Evolutionary conservation across 2,888 invertebrate genomes (phyloP), one percentile per base, ranked within the genome.

Genomic region (Spialia ferax): DNA sequence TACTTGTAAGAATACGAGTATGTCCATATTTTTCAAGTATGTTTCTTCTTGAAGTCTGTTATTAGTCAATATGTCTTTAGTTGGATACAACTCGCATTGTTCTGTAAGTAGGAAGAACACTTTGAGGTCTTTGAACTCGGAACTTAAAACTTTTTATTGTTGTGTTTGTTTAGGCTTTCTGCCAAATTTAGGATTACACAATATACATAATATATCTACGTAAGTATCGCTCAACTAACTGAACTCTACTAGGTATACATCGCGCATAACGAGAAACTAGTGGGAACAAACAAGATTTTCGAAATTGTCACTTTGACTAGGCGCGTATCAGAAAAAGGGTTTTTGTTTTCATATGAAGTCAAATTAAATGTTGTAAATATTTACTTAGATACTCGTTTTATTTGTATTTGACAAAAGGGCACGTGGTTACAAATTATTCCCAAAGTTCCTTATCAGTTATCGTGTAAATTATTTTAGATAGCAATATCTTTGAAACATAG

Each of bases 401-500:
- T 22, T 48, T 22, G 10, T 20, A 48, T 48, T 48, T n/a, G n/a
- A 18, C 7, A 48, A 64, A 50, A 59, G 23, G 65, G 18, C 65
- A 65, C 64, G 64, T 48, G 57, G 54, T 60, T 32, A 66, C 66
- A 60, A 66, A 66, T 66, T 52, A 22, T 26, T 22, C 0, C 5
- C 18, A 55, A 13, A 38, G 20, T 42, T 20, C 13, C 38, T n/a
- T 20, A 42, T 38, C 57, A 8, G 23, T 3, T 6, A 63, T 54
- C 71, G 74, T 73, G 76, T 72, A 73, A 74, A 69, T 59, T 59
- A 83, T 85, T 80, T 80, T 70, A 79, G 79, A 84, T 82, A 85
- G 83, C 65, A 64, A 70, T 68, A 70, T 68, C 66, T 35, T 56
- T 77, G 69, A 75, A 75, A 74, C 77, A 71, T 70, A 69, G 70